Evolutionary conservation across 2,888 invertebrate genomes (phyloP).

Genomic region (Sussaba pulchella): DNA sequence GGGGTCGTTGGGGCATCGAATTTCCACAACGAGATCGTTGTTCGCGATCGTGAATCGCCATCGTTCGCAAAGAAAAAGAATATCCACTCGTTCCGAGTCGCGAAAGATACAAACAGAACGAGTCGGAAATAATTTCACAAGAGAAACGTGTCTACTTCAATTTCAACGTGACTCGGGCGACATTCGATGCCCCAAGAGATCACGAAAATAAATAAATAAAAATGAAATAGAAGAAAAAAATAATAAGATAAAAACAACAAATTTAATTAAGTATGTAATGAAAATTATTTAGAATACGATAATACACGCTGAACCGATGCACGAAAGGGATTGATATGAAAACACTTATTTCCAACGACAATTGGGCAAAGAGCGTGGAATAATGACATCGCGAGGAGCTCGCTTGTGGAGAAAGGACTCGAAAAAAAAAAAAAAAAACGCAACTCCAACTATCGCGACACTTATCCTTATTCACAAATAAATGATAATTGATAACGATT

Average conservation of each 20-base stretch:
- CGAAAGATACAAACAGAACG: not conserved
- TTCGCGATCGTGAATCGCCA: constrained; percentile 1
- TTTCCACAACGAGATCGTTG: constrained; percentile 15
- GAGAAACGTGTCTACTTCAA: not conserved
- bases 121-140: constrained; percentile 9
- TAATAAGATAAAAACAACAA: not conserved
- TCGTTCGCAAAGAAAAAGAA: constrained; percentile 28
- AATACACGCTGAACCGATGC: constrained; percentile 73
- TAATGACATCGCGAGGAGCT: not conserved
- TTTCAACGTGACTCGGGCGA: not conserved
- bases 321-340: constrained; percentile 76
- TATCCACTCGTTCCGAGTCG: not conserved
- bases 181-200: constrained; percentile 16
- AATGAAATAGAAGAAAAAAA: constrained; percentile 1
- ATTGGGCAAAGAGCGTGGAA: constrained; percentile 22
- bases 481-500: constrained; percentile 26
- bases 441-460: constrained; percentile 18
- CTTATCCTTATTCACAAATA: constrained; percentile 19
- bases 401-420: too few species aligned
- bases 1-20: constrained; percentile 40
- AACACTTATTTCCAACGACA: constrained; percentile 47
- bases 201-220: not conserved
- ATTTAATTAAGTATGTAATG: constrained; percentile 19
- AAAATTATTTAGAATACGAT: constrained; percentile 35
- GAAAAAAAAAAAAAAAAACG: constrained; percentile 1